These are phyloP conservation scores for Prinia subflava DNA, from an alignment of 2,113 vertebrate species.

Conservation along the genomic window DNA sequence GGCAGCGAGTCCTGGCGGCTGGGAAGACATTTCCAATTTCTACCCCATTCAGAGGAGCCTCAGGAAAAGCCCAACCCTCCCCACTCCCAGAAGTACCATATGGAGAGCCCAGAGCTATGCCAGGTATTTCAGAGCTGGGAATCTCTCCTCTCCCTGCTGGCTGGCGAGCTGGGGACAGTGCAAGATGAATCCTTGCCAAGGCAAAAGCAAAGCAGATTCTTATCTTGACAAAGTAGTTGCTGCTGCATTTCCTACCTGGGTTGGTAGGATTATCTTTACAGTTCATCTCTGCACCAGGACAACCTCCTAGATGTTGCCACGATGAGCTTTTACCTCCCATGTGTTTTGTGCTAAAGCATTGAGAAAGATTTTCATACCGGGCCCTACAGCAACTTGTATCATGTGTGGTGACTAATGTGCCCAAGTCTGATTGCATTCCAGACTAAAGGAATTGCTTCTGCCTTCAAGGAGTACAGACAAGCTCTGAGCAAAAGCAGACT, in stretches of 20 bases:
- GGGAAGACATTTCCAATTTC: slow-evolving; percentile 20
- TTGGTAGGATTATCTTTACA: not conserved
- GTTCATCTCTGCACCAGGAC: not conserved
- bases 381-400: not conserved
- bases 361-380: not conserved
- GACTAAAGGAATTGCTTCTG: slow-evolving; percentile 23
- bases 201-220: not conserved
- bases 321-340: not conserved
- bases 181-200: not conserved
- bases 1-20: not conserved
- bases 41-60: not conserved
- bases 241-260: not conserved
- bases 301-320: not conserved
- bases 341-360: not conserved
- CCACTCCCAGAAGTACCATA: slow-evolving; percentile 10
- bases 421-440: not conserved
- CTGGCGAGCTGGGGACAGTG: not conserved
- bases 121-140: slow-evolving; percentile 21
- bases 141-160: not conserved
- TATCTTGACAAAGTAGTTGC: not conserved
- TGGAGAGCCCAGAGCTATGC: slow-evolving; percentile 28
- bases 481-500: not conserved
- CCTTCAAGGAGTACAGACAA: slow-evolving; percentile 7
- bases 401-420: not conserved
- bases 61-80: slow-evolving; percentile 10